phyloP scores from a whole-genome alignment of 1,140 invertebrate genomes.

The Eriosoma lanigerum region DNA sequence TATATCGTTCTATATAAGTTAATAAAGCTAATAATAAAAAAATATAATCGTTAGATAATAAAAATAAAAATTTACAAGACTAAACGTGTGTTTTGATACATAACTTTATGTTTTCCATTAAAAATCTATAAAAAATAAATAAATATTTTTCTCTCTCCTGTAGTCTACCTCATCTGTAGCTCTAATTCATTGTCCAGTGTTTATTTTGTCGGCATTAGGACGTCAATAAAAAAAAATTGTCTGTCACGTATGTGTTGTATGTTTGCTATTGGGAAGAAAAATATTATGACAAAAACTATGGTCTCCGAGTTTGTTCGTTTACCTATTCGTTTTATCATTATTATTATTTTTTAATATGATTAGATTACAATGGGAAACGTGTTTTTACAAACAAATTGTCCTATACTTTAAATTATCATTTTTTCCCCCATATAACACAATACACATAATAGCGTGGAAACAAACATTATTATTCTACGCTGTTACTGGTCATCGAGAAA shows the following conservation, averaged over 20 bases:
- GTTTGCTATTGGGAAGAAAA: neutral
- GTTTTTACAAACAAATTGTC: neutral
- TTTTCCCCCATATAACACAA: neutral
- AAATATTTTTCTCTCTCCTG: no score
- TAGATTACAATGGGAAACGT: conserved; percentile 20
- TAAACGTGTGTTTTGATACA: no score
- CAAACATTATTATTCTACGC: neutral
- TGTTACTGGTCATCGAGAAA: neutral
- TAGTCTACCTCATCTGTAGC: no score
- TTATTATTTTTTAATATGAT: neutral
- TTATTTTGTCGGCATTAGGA: neutral
- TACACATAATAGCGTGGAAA: neutral
- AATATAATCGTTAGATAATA: no score
- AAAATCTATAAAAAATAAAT: no score
- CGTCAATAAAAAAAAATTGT: neutral
- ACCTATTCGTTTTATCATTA: neutral
- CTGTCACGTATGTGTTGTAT: conserved; percentile 21
- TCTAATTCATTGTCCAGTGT: neutral
- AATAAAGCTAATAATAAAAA: no score
- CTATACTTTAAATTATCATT: conserved; percentile 3
- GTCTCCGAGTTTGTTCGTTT: conserved; percentile 4
- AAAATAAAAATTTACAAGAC: no score
- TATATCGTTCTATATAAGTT: no score
- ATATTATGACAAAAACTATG: conserved; percentile 15
- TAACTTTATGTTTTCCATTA: no score